Evolutionary conservation across 2,888 invertebrate genomes (phyloP).

Genomic region (Sisyra terminalis): DNA sequence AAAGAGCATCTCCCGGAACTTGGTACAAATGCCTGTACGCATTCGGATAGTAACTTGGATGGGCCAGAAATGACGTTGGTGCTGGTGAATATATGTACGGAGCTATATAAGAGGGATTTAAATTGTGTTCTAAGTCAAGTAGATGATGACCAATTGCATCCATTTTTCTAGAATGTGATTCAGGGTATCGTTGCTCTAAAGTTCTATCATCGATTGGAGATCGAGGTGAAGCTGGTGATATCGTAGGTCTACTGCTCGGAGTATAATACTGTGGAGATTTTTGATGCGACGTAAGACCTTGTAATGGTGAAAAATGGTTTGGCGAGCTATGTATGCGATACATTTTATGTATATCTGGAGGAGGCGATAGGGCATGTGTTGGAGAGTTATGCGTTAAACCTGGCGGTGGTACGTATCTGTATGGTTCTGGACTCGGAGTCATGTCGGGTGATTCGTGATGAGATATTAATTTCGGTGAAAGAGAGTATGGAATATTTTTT

Average conservation of each 20-base stretch:
- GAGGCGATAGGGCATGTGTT: slow-evolving; percentile 8
- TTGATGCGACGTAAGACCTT: slow-evolving; percentile 11
- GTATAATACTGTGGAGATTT: slow-evolving; percentile 11
- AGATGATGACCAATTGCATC: slow-evolving; percentile 1
- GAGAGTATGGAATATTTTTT: slow-evolving; percentile 1
- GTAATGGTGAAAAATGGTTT: slow-evolving; percentile 11
- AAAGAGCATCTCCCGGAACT: slow-evolving; percentile 2
- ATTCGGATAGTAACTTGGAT: slow-evolving; percentile 3
- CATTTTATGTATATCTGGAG: slow-evolving; percentile 7
- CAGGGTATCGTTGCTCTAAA: slow-evolving; percentile 15
- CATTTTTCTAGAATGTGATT: neutral
- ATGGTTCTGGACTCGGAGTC: slow-evolving; percentile 30
- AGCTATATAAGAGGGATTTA: slow-evolving; percentile 1
- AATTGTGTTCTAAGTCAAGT: slow-evolving; percentile 1
- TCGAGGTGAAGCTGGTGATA: slow-evolving; percentile 11
- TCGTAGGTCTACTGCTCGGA: slow-evolving; percentile 7
- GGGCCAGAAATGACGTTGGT: neutral
- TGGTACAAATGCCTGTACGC: slow-evolving; percentile 5
- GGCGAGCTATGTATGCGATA: slow-evolving; percentile 3
- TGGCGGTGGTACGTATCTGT: slow-evolving; percentile 20
- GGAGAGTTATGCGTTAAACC: slow-evolving; percentile 4
- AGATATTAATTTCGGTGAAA: slow-evolving; percentile 3
- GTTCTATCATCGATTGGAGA: slow-evolving; percentile 14
- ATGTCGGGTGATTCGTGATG: slow-evolving; percentile 25
- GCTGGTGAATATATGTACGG: slow-evolving; percentile 5